These are phyloP conservation scores for Momotus momota DNA, from an alignment of 2,797 vertebrate species.

Conservation along the genomic window DNA sequence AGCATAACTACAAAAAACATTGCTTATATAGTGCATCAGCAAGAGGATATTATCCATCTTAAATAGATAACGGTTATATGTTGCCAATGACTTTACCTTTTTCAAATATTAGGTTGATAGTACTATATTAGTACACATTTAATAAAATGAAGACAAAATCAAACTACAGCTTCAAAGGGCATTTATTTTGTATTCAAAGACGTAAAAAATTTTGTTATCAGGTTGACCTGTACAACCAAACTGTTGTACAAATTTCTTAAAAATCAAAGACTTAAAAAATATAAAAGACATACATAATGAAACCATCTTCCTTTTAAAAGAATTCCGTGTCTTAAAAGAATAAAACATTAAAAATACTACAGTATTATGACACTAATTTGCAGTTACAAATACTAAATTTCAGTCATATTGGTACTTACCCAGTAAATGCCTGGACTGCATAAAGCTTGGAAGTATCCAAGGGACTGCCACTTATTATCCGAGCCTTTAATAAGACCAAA, in stretches of 20 bases:
- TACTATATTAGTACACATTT: neutral
- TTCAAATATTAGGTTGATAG: neutral
- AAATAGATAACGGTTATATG: neutral
- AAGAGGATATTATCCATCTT: neutral
- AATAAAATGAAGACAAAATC: neutral
- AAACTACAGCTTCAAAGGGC: neutral
- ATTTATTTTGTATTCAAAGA: neutral
- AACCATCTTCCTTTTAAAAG: neutral
- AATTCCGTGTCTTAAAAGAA: neutral
- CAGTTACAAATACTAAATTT: neutral
- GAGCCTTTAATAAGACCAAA: conserved; percentile 82
- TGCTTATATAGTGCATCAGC: neutral
- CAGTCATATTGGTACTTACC: conserved; percentile 84
- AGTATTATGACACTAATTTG: neutral
- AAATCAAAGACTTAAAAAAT: neutral
- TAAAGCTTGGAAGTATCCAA: conserved; percentile 89
- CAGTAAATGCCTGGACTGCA: conserved; percentile 87
- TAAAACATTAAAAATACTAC: neutral
- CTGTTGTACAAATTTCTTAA: neutral
- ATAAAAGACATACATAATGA: neutral
- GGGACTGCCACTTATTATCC: conserved; percentile 77
- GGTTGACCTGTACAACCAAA: neutral
- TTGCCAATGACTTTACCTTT: neutral
- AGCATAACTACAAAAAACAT: neutral
- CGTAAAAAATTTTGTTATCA: neutral